Base-by-base conservation (phyloP, 2,113 vertebrate genomes). In the Gambusia affinis region DNA sequence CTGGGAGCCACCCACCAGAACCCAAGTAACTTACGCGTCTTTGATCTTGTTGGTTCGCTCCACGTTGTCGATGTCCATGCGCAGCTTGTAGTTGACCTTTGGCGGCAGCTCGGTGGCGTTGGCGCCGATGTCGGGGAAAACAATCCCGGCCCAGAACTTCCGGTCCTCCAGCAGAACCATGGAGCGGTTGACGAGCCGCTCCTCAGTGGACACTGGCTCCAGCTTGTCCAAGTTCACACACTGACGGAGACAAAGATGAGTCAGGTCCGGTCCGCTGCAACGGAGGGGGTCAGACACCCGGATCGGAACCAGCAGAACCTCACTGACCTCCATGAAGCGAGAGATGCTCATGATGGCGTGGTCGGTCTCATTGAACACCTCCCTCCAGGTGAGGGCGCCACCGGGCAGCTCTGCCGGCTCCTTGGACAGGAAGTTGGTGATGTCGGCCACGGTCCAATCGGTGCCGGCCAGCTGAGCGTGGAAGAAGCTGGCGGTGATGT, bases 61-160 rank as follows among this genome's bases (percentile, higher is more conserved):
- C 76, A 99, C 98, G 0, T 97, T 99, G 92, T 99, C 98, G 2
- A 99, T 99, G 89, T 99, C 98, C 98, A 99, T 99, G 64, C 98
- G 96, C 88, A 99, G 98, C 91, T 99, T 99, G 91, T 98, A 99
- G 87, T 95, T 96, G 75, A 99, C 92, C 0, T 97, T 96, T 0
- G 88, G 84, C 22, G 98, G 97, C 12, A 99, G 94, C 51, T 96
- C 94, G 0, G 87, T 83, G 37, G 95, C 95, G 65, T 92, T 94
- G 1, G 95, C 83, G 3, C 88, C 61, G 1, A 98, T 33, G 74
- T 96, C 96, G 0, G 94, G 92, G 84, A 99, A 99, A 61, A 99
- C 97, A 3, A 99, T 92, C 1, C 96, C 98, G 8, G 98, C 98
- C 98, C 98, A 99, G 92, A 99, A 99, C 84, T 94, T 96, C 77